A percentile compares a stretch with the other conserved stretches of the same genome.
These are phyloP conservation scores for Rostratula benghalensis DNA, from an alignment of 2,113 vertebrate species.

Conservation along the genomic window DNA sequence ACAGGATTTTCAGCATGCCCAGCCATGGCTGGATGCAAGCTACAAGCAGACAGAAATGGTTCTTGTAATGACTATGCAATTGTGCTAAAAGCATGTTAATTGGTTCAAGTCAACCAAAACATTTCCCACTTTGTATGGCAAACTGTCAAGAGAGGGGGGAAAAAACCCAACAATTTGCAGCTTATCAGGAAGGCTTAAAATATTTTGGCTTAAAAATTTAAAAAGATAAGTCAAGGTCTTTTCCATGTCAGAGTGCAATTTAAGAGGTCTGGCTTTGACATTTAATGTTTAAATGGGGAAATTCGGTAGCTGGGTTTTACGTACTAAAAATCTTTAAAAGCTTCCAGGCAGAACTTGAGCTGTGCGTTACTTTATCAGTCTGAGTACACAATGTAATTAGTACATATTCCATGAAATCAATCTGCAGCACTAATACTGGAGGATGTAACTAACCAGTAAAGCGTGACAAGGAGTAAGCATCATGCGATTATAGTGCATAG, in stretches of 20 bases:
- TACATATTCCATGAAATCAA: conserved; percentile 4
- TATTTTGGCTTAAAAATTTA: not conserved
- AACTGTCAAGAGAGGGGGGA: not conserved
- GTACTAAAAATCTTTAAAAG: not conserved
- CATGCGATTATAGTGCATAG: not conserved
- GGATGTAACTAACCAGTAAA: not conserved
- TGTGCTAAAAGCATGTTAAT: not conserved
- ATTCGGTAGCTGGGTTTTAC: not conserved
- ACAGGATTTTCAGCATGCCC: not conserved
- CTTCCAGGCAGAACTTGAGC: not conserved
- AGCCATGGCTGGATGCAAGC: not conserved
- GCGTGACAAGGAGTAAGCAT: not conserved
- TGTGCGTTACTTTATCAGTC: not conserved
- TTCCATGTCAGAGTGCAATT: rapidly evolving
- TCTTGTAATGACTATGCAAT: not conserved
- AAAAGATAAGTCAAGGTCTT: not conserved
- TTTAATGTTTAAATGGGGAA: not conserved
- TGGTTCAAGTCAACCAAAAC: not conserved
- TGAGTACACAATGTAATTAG: not conserved
- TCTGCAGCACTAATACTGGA: not conserved
- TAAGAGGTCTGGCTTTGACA: not conserved
- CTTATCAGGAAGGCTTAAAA: not conserved
- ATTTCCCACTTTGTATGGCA: not conserved
- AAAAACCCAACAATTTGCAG: too few species aligned
- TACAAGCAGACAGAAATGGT: not conserved